These are phyloP conservation scores for Stomorhina lunata DNA, from an alignment of 2,888 invertebrate species.

Conservation along the genomic window DNA sequence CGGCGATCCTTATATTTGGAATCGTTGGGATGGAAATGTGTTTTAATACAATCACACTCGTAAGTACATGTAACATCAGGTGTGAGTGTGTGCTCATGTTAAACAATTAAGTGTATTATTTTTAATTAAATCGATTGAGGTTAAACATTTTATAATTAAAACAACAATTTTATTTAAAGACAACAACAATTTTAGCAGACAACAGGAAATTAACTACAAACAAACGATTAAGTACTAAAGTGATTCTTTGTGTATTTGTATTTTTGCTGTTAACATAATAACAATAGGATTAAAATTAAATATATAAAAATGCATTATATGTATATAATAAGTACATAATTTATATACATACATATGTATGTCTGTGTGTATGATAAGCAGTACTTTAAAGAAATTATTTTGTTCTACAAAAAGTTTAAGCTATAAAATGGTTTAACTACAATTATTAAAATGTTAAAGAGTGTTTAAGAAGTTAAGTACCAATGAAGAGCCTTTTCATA, in stretches of 20 bases:
- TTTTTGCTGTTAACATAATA: background rate
- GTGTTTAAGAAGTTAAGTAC: too few species aligned
- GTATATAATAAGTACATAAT: background rate
- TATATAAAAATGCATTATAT: background rate
- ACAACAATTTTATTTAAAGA: background rate
- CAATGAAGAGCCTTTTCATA: too few species aligned
- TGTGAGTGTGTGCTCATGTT: background rate
- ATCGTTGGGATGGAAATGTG: too few species aligned
- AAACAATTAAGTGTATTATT: slow-evolving; percentile 33
- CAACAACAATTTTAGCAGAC: background rate
- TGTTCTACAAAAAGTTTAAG: too few species aligned
- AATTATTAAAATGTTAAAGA: too few species aligned
- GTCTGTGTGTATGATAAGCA: too few species aligned
- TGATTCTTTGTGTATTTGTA: too few species aligned
- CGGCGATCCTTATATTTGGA: too few species aligned
- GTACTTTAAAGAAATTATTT: too few species aligned
- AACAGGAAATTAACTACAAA: background rate
- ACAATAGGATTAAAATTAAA: background rate
- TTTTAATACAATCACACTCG: background rate
- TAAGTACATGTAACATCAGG: background rate
- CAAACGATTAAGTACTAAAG: background rate
- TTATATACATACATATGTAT: background rate
- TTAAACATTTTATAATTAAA: slow-evolving; percentile 46
- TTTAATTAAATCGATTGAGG: slow-evolving; percentile 51
- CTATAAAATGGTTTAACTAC: too few species aligned